Evolutionary conservation across 2,888 invertebrate species (phyloP).

Genomic region (Mesochorus sp.): DNA sequence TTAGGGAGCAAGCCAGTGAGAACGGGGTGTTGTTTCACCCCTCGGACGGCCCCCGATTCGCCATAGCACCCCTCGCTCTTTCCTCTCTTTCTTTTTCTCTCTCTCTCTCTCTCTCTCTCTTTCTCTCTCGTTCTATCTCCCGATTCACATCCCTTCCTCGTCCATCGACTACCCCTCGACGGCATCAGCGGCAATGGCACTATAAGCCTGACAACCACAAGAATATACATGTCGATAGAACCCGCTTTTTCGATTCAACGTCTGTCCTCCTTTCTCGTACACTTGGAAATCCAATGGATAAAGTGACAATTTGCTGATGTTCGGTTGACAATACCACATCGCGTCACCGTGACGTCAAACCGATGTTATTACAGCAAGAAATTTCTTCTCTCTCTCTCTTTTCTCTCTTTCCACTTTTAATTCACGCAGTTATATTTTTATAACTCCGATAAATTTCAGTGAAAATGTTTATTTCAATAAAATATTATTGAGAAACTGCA

Average conservation of each 20-base stretch:
- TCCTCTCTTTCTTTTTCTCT: constrained; percentile 3
- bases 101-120: constrained; percentile 15
- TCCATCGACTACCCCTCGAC: constrained; percentile 18
- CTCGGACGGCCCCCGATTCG: constrained; percentile 67
- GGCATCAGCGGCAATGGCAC: constrained; percentile 45
- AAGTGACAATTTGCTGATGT: constrained; percentile 42
- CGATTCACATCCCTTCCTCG: constrained; percentile 49
- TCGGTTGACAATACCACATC: constrained; percentile 79
- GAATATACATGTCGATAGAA: constrained; percentile 34
- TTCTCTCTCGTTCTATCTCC: constrained; percentile 44
- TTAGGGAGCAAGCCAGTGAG: constrained; percentile 74
- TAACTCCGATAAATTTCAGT: too few species aligned
- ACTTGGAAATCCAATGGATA: constrained; percentile 12
- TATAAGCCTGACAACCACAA: constrained; percentile 55
- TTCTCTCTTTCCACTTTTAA: constrained; percentile 45
- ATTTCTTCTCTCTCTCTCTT: constrained; percentile 66
- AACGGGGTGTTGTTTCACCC: constrained; percentile 80
- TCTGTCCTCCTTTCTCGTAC: constrained; percentile 39
- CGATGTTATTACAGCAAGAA: constrained; percentile 80
- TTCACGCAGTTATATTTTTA: too few species aligned
- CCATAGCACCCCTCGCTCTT: constrained; percentile 64
- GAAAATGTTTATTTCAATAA: too few species aligned
- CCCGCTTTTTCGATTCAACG: constrained; percentile 52
- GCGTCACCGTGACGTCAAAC: constrained; percentile 61
- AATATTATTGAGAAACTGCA: background rate